These are phyloP conservation scores for Neuroterus valhalla DNA, from an alignment of 1,140 invertebrate genomes.

Conservation along the genomic window DNA sequence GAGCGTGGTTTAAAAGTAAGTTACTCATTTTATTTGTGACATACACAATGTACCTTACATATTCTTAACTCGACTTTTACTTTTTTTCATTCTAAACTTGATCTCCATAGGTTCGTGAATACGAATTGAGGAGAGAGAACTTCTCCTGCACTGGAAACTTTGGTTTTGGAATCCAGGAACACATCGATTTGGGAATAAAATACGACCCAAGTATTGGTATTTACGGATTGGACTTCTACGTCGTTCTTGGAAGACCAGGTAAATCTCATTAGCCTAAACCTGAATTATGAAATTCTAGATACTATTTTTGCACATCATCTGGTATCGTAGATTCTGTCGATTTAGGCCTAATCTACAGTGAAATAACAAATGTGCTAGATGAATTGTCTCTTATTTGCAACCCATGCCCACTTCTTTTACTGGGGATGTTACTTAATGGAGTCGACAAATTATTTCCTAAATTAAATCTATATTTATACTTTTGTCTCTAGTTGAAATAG, in stretches of 20 bases:
- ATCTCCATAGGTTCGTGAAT: conserved; percentile 91
- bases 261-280: conserved; percentile 54
- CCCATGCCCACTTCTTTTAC: conserved; percentile 72
- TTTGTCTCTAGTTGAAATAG: too few relatives aligned
- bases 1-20: conserved; percentile 97
- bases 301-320: conserved; percentile 59
- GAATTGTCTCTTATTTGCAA: conserved; percentile 75
- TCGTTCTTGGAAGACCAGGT: conserved; percentile 97
- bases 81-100: too few relatives aligned
- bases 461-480: too few relatives aligned
- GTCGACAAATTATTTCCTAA: conserved; percentile 59
- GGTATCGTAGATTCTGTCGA: conserved; percentile 61
- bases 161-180: conserved; percentile 99
- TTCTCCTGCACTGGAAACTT: conserved; percentile 99
- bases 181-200: conserved; percentile 99
- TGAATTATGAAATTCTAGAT: conserved; percentile 22
- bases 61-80: too few relatives aligned
- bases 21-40: not conserved
- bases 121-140: conserved; percentile 98
- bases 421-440: conserved; percentile 74
- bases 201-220: conserved; percentile 99
- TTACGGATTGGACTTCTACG: conserved; percentile 99
- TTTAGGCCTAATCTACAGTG: conserved; percentile 52
- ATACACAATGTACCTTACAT: too few relatives aligned
- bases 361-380: conserved; percentile 70